Evolutionary conservation across 2,797 vertebrate genomes (phyloP).

Genomic region (Morelia viridis): DNA sequence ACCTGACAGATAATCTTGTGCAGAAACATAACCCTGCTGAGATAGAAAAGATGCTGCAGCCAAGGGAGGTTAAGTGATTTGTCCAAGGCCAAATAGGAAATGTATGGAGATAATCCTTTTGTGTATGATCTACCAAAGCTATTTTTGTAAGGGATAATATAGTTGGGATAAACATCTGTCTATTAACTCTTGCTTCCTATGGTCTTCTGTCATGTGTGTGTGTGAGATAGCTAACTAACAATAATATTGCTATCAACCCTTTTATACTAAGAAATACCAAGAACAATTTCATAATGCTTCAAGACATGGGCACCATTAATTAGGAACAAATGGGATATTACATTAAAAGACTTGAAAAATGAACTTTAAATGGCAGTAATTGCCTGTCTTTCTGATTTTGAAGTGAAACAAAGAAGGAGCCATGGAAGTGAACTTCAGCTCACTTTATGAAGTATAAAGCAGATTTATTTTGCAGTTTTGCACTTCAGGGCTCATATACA

Average conservation of each 20-base stretch:
- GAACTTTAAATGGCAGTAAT: slow-evolving; percentile 85
- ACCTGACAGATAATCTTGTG: too few relatives aligned
- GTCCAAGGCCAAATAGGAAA: not conserved
- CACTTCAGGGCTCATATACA: not conserved
- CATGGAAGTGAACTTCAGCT: slow-evolving; percentile 68
- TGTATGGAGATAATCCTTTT: not conserved
- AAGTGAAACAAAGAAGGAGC: slow-evolving; percentile 63
- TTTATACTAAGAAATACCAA: slow-evolving; percentile 63
- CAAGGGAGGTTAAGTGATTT: not conserved
- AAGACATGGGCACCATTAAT: slow-evolving; percentile 81
- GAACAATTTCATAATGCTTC: slow-evolving; percentile 61
- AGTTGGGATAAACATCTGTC: slow-evolving; percentile 32
- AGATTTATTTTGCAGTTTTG: not conserved
- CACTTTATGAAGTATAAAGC: slow-evolving; percentile 55
- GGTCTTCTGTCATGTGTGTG: not conserved
- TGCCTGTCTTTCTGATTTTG: slow-evolving; percentile 72
- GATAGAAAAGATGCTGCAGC: not conserved
- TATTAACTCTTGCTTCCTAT: slow-evolving; percentile 29
- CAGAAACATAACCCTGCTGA: not conserved
- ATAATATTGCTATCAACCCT: slow-evolving; percentile 53
- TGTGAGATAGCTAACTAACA: slow-evolving; percentile 42
- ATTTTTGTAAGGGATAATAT: not conserved
- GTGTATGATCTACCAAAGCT: not conserved
- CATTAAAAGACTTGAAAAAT: slow-evolving; percentile 86
- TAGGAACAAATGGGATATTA: slow-evolving; percentile 80